These are phyloP conservation scores for Notarius lentiginosus DNA, from an alignment of 2,113 vertebrate genomes.

Conservation along the genomic window DNA sequence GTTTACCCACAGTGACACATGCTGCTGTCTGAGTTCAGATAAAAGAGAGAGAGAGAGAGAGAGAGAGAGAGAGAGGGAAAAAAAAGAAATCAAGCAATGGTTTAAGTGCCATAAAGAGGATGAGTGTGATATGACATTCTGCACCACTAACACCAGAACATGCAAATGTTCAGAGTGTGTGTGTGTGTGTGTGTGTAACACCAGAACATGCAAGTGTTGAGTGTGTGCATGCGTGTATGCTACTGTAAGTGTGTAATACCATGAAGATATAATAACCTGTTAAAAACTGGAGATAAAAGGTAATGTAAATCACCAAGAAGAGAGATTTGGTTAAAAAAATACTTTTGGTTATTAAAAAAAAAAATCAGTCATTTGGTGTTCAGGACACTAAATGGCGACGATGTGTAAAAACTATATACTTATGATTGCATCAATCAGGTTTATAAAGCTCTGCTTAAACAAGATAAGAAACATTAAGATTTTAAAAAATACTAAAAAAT, in stretches of 20 bases:
- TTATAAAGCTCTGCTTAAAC: slow-evolving; percentile 54
- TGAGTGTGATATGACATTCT: slow-evolving; percentile 1
- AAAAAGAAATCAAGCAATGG: not conserved
- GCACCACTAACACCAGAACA: not conserved
- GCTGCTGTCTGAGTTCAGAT: slow-evolving; percentile 23
- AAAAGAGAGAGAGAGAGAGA: not conserved
- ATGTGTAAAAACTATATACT: slow-evolving; percentile 46
- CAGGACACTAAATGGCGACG: slow-evolving; percentile 34
- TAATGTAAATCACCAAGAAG: not conserved
- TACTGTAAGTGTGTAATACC: not conserved
- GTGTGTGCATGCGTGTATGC: not conserved
- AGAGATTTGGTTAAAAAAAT: slow-evolving; percentile 1
- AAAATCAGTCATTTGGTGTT: slow-evolving; percentile 57
- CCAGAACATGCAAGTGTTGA: not conserved
- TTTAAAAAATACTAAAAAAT: slow-evolving; percentile 28
- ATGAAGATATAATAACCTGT: not conserved
- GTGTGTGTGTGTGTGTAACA: not conserved
- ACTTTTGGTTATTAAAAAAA: slow-evolving; percentile 40
- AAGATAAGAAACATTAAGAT: slow-evolving; percentile 26
- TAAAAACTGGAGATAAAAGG: not conserved
- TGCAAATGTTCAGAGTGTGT: not conserved
- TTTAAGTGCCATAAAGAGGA: slow-evolving; percentile 48
- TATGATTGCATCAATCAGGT: slow-evolving; percentile 64
- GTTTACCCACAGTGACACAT: slow-evolving; percentile 40
- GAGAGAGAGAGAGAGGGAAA: not conserved